Base-by-base conservation (phyloP, 2,888 invertebrate genomes). In the Lamproptera curius region DNA sequence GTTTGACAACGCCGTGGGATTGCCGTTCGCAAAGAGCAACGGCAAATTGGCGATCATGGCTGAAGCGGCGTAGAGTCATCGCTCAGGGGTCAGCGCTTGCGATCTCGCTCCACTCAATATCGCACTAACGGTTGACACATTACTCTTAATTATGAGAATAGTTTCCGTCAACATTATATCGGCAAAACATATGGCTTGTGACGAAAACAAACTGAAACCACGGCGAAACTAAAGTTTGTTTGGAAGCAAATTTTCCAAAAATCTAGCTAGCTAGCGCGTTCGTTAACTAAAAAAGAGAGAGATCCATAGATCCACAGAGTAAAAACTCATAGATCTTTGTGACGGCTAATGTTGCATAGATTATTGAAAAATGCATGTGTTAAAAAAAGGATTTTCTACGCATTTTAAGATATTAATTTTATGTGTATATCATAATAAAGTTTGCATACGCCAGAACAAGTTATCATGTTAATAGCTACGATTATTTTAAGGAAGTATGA, bases 31-130 rank as follows among this genome's bases (percentile, higher is more conserved):
- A 65, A 93, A 93, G 42, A 93, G 78, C 60, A 93, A 88, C 59
- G 93, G 93, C 71, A 93, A 83, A 76, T 93, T 93, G 55, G 93
- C 93, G 76, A 93, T 91, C 91, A 93, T 92, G 68, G 73, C 89
- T 70, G 76, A 68, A 67, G 65, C 66, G 65, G 69, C 67, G 76
- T 76, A 74, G 65, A 75, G 86, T 84, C 87, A 87, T 86, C 85
- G 85, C 66, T 67, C 61, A 58, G 69, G 64, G 63, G 64, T 68
- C 73, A 77, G 73, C 76, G 77, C 83, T 79, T 76, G 79, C 72
- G 76, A 77, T 80, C 69, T 74, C 65, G 61, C 60, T 62, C 62
- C 62, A 67, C 67, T 62, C 60, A 67, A 58, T 57, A 67, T 62
- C 65, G 67, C 70, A 66, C 59, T 79, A 78, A 77, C 77, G 71